Evolutionary conservation across 2,113 vertebrate species (phyloP), one percentile per base, ranked within the genome.

Genomic region (Otis tarda): DNA sequence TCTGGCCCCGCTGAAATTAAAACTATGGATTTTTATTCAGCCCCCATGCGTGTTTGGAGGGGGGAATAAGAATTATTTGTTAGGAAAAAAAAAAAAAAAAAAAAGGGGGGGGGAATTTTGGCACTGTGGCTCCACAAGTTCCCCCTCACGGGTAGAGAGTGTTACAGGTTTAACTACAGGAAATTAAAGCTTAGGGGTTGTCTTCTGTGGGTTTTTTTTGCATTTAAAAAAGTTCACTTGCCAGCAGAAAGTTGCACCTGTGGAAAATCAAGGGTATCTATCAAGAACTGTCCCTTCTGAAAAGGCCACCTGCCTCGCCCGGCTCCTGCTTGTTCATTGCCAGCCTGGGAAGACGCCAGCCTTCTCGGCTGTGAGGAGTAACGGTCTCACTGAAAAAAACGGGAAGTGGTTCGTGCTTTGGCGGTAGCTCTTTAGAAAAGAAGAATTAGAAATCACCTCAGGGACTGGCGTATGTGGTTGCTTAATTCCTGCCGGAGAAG

Each of bases 321-420:
- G 59, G 39, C 64, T 57, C n/a, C 56, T 64, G 21, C 70, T n/a
- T 52, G 7, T 18, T 86, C 30, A 3, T 30, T 52, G 7, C 25
- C 12, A 5, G 11, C 23, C 11, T 12, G 57, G 63, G 37, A 50
- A 63, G 89, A 50, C 11, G 16, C 23, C 5, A 19, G 16, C n/a
- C 7, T 7, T 28, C 25, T 15, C 5, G 12, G 23, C 7, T 59
- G 52, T 3, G 35, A 79, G 39, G 53, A 1, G 1, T 25, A n/a
- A 39, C 55, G 41, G 2, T 30, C 64, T 50, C 37, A 2, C 2
- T 18, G 35, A 85, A 47, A 35, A 22, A 80, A 77, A 2, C 1
- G 49, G 49, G 39, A 77, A 28, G 47, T 7, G 49, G 41, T 12
- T 9, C 1, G 64, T 2, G 1, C 68, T 60, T 20, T 37, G 64